Evolutionary conservation across 2,888 invertebrate genomes (phyloP), one percentile per base, ranked within the genome.

Genomic region (Mactromeris polynyma): DNA sequence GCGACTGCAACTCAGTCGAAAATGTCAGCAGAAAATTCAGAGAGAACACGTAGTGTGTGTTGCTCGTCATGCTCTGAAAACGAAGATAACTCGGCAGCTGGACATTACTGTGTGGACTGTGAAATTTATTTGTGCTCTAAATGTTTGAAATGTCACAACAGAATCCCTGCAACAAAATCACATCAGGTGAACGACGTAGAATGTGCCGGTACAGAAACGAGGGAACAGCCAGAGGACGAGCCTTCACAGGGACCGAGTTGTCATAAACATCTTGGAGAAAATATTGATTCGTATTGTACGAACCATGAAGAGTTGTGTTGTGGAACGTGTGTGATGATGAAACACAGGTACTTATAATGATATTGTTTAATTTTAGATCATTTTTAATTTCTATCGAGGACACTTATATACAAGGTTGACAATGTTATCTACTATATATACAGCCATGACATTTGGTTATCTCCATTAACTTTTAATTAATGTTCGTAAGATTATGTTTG

Each of bases 221-320:
- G 17, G 14, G 46, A 9, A 46, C 46, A 46, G 1, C 11, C 46
- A 26, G n/a, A 14, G 58, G 21, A 14, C 1, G 58, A 26, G n/a
- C 3, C 58, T 6, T 7, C n/a, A 2, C n/a, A 26, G 58, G 21
- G 21, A 21, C n/a, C n/a, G 58, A 58, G 81, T 2, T 82, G 81
- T 40, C 64, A 58, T 2, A 38, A 38, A 11, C 81, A 82, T 11
- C 81, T 64, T 82, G 81, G 81, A 4, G 54, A 82, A 21, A 31
- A 64, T 1, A 82, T 82, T 9, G 64, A 64, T 58, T 64, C 58
- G 21, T 82, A 64, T n/a, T 82, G 81, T 40, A 40, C 64, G 38
- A 54, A 64, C 21, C 81, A 82, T 38, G 64, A 38, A 38, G 64
- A 64, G 3, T 58, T 82, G 33, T 82, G 81, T 82, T 82, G 81